Evolutionary conservation across 2,113 vertebrate genomes (phyloP), one percentile per base, ranked within the genome.

Genomic region (Anhinga rufa): DNA sequence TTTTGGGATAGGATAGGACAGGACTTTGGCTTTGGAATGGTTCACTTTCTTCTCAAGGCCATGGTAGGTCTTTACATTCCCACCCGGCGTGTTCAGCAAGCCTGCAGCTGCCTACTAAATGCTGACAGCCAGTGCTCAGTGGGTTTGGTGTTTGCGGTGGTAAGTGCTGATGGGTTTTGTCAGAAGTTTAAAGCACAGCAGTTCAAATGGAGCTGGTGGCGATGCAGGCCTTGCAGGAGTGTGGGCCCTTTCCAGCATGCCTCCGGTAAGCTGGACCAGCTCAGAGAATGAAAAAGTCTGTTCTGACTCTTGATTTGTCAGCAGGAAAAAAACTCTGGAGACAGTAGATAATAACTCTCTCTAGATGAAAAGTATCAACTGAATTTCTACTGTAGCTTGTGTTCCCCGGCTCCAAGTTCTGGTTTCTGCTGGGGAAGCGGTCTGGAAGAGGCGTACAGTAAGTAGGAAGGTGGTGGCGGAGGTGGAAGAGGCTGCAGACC

Each of bases 221-320:
- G 71, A 20, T 31, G 36, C 36, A 71, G 70, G 64, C 19, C 51
- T 46, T 54, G n/a, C 38, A 29, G n/a, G 60, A 66, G 29, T 1
- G 4, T 34, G 49, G 34, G 11, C 34, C 28, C 22, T 32, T 68
- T 14, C 28, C 34, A 42, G 46, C 5, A 12, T 21, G 28, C 14
- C 62, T 65, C 44, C 2, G 1, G 19, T 71, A 29, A 60, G 46
- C 34, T 40, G 66, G 52, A 44, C 42, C 55, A 58, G 44, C 51
- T 52, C 1, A 0, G 32, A 62, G 44, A 24, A 20, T 12, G 44
- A 34, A 80, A 44, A 38, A 17, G 36, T 58, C 40, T 2, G 0
- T 72, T 69, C 44, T 61, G 9, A 40, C 36, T 24, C 17, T 70
- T 6, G 24, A 32, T 69, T 70, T 52, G 31, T 66, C 14, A 34